Base-by-base conservation (phyloP, 2,797 vertebrate species). In the Austrolebias charrua region DNA sequence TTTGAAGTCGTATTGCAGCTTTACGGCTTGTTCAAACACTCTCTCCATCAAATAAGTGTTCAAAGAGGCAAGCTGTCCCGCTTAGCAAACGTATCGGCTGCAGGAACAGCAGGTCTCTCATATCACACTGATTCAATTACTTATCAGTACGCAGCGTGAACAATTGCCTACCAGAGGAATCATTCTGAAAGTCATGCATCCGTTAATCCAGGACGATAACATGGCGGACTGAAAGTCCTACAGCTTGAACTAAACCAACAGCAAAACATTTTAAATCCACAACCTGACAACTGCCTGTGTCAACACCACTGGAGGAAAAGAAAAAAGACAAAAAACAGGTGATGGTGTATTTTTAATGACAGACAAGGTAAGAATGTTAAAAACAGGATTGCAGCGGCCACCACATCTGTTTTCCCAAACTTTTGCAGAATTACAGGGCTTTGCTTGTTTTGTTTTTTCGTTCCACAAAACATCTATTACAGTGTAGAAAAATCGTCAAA, bases 291-390 rank as follows among this genome's bases (percentile, higher is more conserved):
- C 48, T 51, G 60, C 18, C 60, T 67, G 70, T 64, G 71, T 80
- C 80, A 81, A 58, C 76, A 76, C 42, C 60, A 12, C 43, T 48
- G 2, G 11, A 13, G 8, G 12, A 38, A 11, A 11, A 38, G 3
- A 11, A 11, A 11, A 40, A 40, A 40, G 4, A n/a, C n/a, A 55
- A 78, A 80, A 85, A 84, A 52, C 80, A 86, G 88, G 82, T 84
- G 81, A 91, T 69, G 28, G 63, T 48, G 68, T 66, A 69, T 53
- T 71, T 75, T 73, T 91, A 92, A 92, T 92, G 85, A 93, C 88
- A 91, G 88, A 80, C 60, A 16, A 58, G 71, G 58, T 45, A 86
- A 75, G 85, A 90, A 90, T 88, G 89, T 91, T 92, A 90, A 91
- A 83, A 82, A 86, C 81, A 90, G 89, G 84, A 88, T 76, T 58